phyloP scores from a whole-genome alignment of 2,888 invertebrate species.

The Stenchaetothrips biformis region DNA sequence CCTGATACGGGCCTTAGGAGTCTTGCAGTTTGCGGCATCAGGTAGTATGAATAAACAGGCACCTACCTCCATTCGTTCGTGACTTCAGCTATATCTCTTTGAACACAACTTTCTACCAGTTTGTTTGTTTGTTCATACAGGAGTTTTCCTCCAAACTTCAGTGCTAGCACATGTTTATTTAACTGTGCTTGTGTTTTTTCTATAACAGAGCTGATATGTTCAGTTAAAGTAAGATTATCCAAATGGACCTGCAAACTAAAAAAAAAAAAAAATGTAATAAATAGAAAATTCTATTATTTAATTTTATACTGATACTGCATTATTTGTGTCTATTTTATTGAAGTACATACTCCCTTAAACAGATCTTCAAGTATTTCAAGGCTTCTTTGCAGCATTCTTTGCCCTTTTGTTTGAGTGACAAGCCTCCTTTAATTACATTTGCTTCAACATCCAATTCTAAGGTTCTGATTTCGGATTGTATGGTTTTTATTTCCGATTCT shows the following conservation, averaged over 20 bases:
- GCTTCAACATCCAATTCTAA: not conserved
- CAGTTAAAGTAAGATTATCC: not conserved
- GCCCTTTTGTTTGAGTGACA: not conserved
- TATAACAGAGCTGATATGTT: not conserved
- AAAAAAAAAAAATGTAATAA: not conserved
- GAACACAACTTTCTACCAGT: not conserved
- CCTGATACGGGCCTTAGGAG: not conserved
- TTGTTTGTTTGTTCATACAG: not conserved
- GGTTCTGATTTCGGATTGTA: not conserved
- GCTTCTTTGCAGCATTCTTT: constrained; percentile 3
- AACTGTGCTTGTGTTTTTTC: not conserved
- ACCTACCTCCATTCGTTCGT: not conserved
- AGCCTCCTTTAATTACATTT: not conserved
- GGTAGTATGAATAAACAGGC: not conserved
- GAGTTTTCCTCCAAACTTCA: constrained; percentile 3
- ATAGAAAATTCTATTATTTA: not conserved
- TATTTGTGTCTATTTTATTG: not conserved
- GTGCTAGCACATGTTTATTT: not conserved
- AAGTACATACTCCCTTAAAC: not conserved
- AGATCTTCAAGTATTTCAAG: not conserved
- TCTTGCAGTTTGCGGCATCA: not conserved
- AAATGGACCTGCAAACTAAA: not conserved
- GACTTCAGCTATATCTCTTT: not conserved
- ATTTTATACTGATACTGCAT: too few species aligned
- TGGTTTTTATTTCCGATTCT: not conserved